Evolutionary conservation across 2,888 invertebrate genomes (phyloP).

Genomic region (Archips xylosteana): DNA sequence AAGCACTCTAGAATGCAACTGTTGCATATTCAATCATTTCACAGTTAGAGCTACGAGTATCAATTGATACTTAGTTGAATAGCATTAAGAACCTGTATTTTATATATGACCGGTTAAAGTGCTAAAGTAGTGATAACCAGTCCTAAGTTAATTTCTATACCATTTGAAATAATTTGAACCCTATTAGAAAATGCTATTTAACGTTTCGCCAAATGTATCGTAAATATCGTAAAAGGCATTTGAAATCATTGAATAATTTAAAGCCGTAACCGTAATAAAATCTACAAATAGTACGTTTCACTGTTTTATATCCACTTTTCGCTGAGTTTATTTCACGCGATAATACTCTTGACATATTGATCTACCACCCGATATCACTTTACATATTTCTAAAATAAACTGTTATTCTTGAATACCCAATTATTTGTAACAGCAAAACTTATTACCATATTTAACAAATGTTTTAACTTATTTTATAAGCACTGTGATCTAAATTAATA

Average conservation of each 20-base stretch:
- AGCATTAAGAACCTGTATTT: slow-evolving; percentile 23
- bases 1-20: slow-evolving; percentile 29
- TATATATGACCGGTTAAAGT: slow-evolving; percentile 16
- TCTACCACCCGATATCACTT: too few relatives aligned
- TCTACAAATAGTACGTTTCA: too few relatives aligned
- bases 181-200: not conserved
- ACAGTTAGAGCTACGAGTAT: slow-evolving; percentile 32
- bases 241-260: not conserved
- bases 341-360: too few relatives aligned
- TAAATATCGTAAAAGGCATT: not conserved
- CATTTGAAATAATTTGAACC: not conserved
- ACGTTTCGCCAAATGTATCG: not conserved
- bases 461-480: too few relatives aligned
- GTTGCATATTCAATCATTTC: slow-evolving; percentile 32
- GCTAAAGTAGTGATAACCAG: slow-evolving; percentile 15
- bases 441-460: too few relatives aligned
- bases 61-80: slow-evolving; percentile 24
- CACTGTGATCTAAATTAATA: too few relatives aligned
- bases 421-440: too few relatives aligned
- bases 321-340: too few relatives aligned
- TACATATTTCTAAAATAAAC: too few relatives aligned
- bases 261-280: not conserved
- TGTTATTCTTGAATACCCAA: too few relatives aligned
- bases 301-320: too few relatives aligned
- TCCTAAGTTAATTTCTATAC: not conserved